Evolutionary conservation across 2,113 vertebrate species (phyloP), one percentile per base, ranked within the genome.

Genomic region (Arizona elegans): DNA sequence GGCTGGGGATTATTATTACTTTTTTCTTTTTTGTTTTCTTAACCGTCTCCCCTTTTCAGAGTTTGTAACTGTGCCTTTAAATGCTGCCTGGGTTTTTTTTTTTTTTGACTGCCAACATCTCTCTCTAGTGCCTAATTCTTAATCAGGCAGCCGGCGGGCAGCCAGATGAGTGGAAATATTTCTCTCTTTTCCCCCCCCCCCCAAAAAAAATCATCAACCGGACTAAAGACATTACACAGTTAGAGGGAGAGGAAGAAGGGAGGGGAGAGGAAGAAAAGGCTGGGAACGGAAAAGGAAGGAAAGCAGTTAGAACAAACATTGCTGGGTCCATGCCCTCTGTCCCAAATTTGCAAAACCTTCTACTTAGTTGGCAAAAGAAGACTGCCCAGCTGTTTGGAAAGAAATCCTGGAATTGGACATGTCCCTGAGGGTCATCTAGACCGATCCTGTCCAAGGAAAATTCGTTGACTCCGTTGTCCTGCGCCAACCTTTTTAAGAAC

Each of bases 111-210:
- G 92, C 92, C 93, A 92, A 93, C 93, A 91, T 59, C 93, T 94
- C 95, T 96, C 95, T 92, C 95, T 92, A 94, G 95, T 92, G 95
- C 92, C 95, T 96, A 95, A 96, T 96, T 96, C 95, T 96, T 95
- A 96, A 97, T 96, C 95, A 93, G 1, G 0, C n/a, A 91, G 29
- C 91, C 92, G 93, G 96, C 94, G 93, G 47, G 24, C 0, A 56
- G 96, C 94, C 96, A 96, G 93, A 91, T 94, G 95, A 95, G 92
- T 95, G 95, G 70, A 95, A 92, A 93, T 93, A 92, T 90, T 94
- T 96, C 26, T 59, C 95, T 56, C 19, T 56, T 19, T 8, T 8
- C 21, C 24, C 2, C 94, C 92, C 43, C 43, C 43, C 43, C 43
- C 43, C 2, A 43, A 43, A 43, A 95, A 97, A 97, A 94, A 96